Evolutionary conservation across 1,140 invertebrate genomes (phyloP).

Genomic region (Polypedilum pembai): DNA sequence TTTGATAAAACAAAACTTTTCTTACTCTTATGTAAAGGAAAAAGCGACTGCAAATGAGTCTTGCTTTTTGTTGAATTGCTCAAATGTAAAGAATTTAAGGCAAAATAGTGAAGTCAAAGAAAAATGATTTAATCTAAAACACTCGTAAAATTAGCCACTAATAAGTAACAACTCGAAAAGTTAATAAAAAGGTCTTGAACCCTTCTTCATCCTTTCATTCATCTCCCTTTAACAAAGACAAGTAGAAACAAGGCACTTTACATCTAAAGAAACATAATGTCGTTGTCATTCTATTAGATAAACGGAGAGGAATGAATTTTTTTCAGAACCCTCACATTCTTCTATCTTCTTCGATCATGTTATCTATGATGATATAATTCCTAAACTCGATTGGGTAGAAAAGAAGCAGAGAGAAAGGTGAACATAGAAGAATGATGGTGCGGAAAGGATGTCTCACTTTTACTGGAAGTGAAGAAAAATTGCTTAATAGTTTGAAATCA

Average conservation of each 20-base stretch:
- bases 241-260: constrained; percentile 7
- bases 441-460: background rate
- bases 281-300: background rate
- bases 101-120: too few relatives aligned
- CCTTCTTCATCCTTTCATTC: background rate
- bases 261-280: constrained; percentile 10
- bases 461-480: background rate
- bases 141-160: too few relatives aligned
- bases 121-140: too few relatives aligned
- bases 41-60: too few relatives aligned
- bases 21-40: too few relatives aligned
- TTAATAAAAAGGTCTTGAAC: background rate
- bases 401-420: background rate
- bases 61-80: too few relatives aligned
- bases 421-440: background rate
- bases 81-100: too few relatives aligned
- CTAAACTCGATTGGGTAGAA: background rate
- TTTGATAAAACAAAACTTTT: too few relatives aligned
- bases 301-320: too few relatives aligned
- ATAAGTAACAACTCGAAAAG: too few relatives aligned
- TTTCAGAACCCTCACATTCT: background rate
- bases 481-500: background rate
- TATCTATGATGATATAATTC: background rate
- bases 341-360: background rate
- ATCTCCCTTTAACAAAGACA: background rate